phyloP scores from a whole-genome alignment of 2,888 invertebrate species.

The Cantharis flavilabris region DNA sequence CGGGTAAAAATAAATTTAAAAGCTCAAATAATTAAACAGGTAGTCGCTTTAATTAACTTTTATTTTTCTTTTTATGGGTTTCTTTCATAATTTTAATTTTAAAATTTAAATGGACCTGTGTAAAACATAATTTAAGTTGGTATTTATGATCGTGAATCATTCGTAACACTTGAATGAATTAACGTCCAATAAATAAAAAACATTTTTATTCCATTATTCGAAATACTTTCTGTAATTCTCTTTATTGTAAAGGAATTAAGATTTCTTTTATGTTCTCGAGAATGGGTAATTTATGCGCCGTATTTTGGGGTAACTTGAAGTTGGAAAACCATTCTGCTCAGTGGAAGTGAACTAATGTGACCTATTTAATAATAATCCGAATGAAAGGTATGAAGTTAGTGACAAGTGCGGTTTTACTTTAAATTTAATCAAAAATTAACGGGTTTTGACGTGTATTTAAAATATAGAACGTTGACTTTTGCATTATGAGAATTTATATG shows the following conservation, averaged over 20 bases:
- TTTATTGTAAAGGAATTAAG: neutral
- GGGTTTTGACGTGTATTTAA: constrained; percentile 15
- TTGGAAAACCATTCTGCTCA: neutral
- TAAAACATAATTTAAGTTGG: neutral
- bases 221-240: neutral
- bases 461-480: constrained; percentile 25
- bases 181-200: neutral
- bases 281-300: neutral
- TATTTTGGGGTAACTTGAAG: neutral
- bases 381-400: neutral
- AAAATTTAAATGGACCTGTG: neutral
- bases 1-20: neutral
- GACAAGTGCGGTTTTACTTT: neutral
- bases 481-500: constrained; percentile 21
- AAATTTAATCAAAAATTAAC: constrained; percentile 15
- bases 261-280: neutral
- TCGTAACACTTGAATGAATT: neutral
- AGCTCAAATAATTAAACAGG: neutral
- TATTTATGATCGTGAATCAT: neutral
- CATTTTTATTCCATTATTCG: neutral
- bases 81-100: neutral
- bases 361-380: neutral
- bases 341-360: neutral
- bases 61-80: neutral
- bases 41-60: neutral